Evolutionary conservation across 1,140 invertebrate genomes (phyloP), one percentile per base, ranked within the genome.

Genomic region (Papilio xuthus): DNA sequence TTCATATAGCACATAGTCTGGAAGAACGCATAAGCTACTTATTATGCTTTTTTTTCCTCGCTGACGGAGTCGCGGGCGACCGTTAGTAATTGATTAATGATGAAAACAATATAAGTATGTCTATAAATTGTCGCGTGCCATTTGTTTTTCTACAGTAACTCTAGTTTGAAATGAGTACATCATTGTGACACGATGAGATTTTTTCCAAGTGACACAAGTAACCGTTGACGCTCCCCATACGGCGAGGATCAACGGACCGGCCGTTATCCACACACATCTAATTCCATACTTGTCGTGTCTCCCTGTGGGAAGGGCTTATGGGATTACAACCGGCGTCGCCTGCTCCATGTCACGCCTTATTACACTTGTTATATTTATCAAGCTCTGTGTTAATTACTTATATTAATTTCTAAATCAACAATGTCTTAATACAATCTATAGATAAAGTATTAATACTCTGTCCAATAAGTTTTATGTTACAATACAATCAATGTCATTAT

Each of bases 201-300:
- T 67, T 67, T 67, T 67, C 26, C 60, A 15, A 28, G 60, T 67
- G 26, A 67, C 60, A 67, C 4, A 13, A 28, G 26, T 32, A 12
- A 28, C 60, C 60, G 60, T 67, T 28, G 26, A 26, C 12, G 56
- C 73, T 44, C n/a, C 50, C 80, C 79, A 76, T 20, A 63, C 70
- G 70, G 60, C 78, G 77, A 77, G 80, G 80, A 83, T 80, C 83
- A 81, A 81, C 81, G 69, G 83, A 76, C 81, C 79, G 79, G 50
- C 63, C 32, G 77, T 81, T 83, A 84, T 84, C 82, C 79, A 63
- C 77, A 80, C 80, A 83, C 82, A 81, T 84, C 80, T 81, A 78
- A 78, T 80, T 81, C 80, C 81, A 78, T 81, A 82, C 76, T 69
- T 50, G 80, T 67, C 23, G 71, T 56, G 32, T 15, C 67, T 37